Conservation (phyloP, 2,113 vertebrate genomes). For the Electrona antarctica region DNA sequence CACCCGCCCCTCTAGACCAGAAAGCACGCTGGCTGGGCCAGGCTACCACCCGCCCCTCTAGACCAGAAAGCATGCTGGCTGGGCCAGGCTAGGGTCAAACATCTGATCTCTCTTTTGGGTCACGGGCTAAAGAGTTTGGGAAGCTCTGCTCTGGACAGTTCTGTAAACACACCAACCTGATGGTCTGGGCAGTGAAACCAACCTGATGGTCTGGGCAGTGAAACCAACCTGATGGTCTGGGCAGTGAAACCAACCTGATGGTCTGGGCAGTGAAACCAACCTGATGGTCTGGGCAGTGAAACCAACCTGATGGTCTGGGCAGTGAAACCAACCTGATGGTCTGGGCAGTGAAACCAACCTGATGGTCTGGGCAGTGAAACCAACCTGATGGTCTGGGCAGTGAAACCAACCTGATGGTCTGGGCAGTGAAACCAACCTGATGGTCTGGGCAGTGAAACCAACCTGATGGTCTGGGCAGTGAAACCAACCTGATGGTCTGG, state of each 20-base stretch:
- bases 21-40: too few species aligned
- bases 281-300: not conserved
- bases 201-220: not conserved
- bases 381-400: constrained; percentile 77
- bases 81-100: too few species aligned
- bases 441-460: constrained; percentile 18
- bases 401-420: too few species aligned
- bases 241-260: too few species aligned
- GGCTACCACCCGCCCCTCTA: too few species aligned
- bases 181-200: not conserved
- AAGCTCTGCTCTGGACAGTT: not conserved
- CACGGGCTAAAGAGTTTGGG: not conserved
- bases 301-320: constrained; percentile 75
- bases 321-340: too few species aligned
- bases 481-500: not conserved
- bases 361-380: not conserved
- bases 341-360: too few species aligned
- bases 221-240: constrained; percentile 73
- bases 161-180: not conserved
- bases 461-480: constrained; percentile 77
- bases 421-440: too few species aligned
- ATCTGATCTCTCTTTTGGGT: too few species aligned
- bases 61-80: too few species aligned
- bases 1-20: too few species aligned
- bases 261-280: too few species aligned